Evolutionary conservation across 2,113 vertebrate species (phyloP).

Genomic region (Thryonomys swinderianus): DNA sequence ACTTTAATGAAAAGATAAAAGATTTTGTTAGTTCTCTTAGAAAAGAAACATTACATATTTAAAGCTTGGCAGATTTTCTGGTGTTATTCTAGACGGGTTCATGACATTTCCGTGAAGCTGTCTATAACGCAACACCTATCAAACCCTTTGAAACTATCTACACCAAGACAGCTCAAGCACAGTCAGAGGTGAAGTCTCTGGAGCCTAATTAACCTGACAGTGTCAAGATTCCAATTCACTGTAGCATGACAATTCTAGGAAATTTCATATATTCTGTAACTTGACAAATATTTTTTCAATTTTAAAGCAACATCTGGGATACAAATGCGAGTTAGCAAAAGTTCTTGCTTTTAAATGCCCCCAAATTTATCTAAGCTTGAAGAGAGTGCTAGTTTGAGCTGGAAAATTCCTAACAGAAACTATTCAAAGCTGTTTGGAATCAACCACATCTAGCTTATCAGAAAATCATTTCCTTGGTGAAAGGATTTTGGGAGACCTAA

Average conservation of each 20-base stretch:
- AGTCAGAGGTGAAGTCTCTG: slow-evolving; percentile 65
- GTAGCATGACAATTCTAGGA: slow-evolving; percentile 44
- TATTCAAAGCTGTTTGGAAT: slow-evolving; percentile 35
- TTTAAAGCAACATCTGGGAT: slow-evolving; percentile 44
- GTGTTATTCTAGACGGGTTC: slow-evolving; percentile 47
- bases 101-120: slow-evolving; percentile 66
- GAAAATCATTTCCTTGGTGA: slow-evolving; percentile 57
- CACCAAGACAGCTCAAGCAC: slow-evolving; percentile 50
- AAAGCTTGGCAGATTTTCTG: slow-evolving; percentile 59
- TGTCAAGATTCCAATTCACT: slow-evolving; percentile 63
- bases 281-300: slow-evolving; percentile 68
- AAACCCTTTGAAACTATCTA: slow-evolving; percentile 54
- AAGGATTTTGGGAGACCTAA: slow-evolving; percentile 58
- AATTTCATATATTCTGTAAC: slow-evolving; percentile 53
- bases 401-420: slow-evolving; percentile 51
- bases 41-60: slow-evolving; percentile 43
- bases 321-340: not conserved
- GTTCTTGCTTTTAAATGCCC: slow-evolving; percentile 21
- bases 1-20: slow-evolving; percentile 15
- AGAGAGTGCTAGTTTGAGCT: not conserved
- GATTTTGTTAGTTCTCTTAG: slow-evolving; percentile 21
- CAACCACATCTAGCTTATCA: slow-evolving; percentile 47
- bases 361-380: slow-evolving; percentile 33
- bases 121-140: slow-evolving; percentile 61
- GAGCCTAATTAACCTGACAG: slow-evolving; percentile 73